Evolutionary conservation across 2,113 vertebrate species (phyloP).

Genomic region (Gobius niger): DNA sequence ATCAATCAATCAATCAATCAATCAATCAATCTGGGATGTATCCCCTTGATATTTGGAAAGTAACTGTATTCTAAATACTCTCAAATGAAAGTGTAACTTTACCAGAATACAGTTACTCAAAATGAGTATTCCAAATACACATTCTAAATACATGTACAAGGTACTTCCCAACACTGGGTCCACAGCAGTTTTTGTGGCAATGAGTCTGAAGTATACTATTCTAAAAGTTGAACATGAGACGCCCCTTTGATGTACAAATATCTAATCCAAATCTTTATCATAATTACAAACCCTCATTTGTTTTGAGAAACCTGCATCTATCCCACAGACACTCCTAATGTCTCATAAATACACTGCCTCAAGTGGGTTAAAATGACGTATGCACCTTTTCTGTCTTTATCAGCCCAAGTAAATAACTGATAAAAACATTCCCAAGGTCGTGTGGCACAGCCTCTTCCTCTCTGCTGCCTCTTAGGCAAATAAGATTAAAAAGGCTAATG

Average conservation of each 20-base stretch:
- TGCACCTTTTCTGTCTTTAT: constrained; percentile 14
- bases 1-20: too few relatives aligned
- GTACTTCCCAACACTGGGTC: too few relatives aligned
- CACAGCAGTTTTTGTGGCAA: not conserved
- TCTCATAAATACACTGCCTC: not conserved
- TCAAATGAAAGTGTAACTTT: too few relatives aligned
- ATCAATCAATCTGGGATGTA: too few relatives aligned
- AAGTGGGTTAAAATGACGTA: not conserved
- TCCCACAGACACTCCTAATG: not conserved
- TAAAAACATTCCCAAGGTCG: constrained; percentile 35
- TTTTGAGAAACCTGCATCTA: not conserved
- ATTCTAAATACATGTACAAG: too few relatives aligned
- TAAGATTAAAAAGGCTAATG: constrained; percentile 38
- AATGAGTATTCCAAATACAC: too few relatives aligned
- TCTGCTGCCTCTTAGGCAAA: constrained; percentile 1
- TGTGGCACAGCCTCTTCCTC: not conserved
- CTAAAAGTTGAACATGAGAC: not conserved
- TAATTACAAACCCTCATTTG: too few relatives aligned
- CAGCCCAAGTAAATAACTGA: constrained; percentile 16
- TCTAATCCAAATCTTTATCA: not conserved
- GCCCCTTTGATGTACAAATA: not conserved
- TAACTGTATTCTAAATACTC: too few relatives aligned
- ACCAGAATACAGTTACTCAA: too few relatives aligned
- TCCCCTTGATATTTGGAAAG: too few relatives aligned
- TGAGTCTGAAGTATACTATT: too few relatives aligned